Evolutionary conservation across 2,113 vertebrate species (phyloP), one percentile per base, ranked within the genome.

Genomic region (Excalfactoria chinensis): DNA sequence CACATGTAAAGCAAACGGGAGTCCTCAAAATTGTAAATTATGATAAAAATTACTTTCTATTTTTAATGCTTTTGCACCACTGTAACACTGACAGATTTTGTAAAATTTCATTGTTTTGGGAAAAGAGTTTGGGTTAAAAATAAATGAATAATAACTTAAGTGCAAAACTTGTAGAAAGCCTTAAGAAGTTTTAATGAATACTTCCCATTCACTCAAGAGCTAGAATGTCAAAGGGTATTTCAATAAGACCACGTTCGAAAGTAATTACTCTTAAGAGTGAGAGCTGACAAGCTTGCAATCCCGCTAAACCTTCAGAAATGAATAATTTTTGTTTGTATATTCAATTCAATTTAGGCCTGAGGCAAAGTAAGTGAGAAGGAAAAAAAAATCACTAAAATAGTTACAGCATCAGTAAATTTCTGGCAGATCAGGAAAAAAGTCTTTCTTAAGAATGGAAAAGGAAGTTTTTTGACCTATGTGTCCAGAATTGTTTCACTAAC

Each of bases 351-450:
- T 94, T 70, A 94, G 66, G 83, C 68, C 74, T 84, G 48, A 43
- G 85, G 28, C 78, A 84, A 96, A 97, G 77, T 91, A 95, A 95
- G 40, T 90, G 56, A 86, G 71, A 40, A 95, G 15, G 32, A 30
- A 88, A 97, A 56, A 56, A 64, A 91, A 43, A 43, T 71, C 16
- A 6, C 66, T 53, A 68, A 60, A 84, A 60, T 28, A 79, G 55
- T 59, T 88, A 84, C 9, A 3, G 62, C 63, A 59, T 41, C 43
- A 78, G 63, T 6, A 23, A 91, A 85, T 26, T 69, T 62, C 48
- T 43, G 32, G n/a, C 11, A 87, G 46, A 95, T 81, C 48, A 88
- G 10, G 41, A 76, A 90, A 97, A 64, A 96, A 97, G 55, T 26
- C 75, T 48, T 85, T 84, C 64, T 69, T 75, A 93, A 68, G 26